Evolutionary conservation across 2,888 invertebrate genomes (phyloP), one percentile per base, ranked within the genome.

Genomic region (Cephalotes varians): DNA sequence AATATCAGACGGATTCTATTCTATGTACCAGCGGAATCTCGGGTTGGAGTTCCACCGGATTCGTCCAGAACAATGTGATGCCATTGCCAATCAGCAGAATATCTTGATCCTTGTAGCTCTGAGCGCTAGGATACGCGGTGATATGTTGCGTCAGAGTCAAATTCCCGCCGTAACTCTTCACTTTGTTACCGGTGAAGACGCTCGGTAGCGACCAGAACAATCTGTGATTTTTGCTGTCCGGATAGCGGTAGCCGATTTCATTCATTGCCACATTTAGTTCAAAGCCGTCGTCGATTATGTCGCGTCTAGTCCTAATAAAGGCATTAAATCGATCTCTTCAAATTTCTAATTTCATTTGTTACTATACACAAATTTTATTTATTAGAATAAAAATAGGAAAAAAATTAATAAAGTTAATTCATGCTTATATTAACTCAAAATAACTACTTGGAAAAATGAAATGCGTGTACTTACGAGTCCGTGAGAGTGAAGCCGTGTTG

Each of bases 111-210:
- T 96, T 96, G 64, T 95, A 95, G 0, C 95, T 95, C 67, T 94
- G 92, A 1, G 96, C 96, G 25, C 95, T 95, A 7, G 95, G 94
- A 73, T 95, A 93, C 0, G 96, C 96, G 6, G 96, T 95, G 90
- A 97, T 98, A 82, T 96, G 95, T 91, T 98, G 96, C 0, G 96
- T 97, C 84, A 98, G 96, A 21, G 96, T 96, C 6, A 99, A 94
- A 73, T 96, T 95, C 0, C 99, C 99, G 0, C 98, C 98, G 93
- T 99, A 99, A 0, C 99, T 98, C 81, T 97, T 96, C 9, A 99
- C 95, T 95, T 98, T 95, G 92, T 97, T 97, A 58, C 97, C 97
- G 92, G 92, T 93, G 88, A 90, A 94, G 31, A 89, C 74, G 0
- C 96, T 93, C 7, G 98, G 98, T 34, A 98, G 94, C 1, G 97